Base-by-base conservation (phyloP, 2,113 vertebrate species). In the Caloenas nicobarica region DNA sequence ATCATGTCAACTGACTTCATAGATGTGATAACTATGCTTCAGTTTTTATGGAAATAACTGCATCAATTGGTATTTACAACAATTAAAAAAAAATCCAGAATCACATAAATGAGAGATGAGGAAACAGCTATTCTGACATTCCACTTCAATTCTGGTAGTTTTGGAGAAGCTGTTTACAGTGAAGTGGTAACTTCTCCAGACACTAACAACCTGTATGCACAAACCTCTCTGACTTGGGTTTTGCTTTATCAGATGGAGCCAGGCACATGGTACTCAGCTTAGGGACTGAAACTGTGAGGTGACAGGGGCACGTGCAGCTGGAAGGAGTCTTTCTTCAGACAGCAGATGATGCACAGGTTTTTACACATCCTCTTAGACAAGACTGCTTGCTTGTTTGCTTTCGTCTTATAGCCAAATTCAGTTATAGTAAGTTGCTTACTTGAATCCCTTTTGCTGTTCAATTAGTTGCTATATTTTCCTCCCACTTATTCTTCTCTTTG, bases 401-500 rank as follows among this genome's bases (percentile, higher is more conserved):
- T 88, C n/a, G 56, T 79, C 51, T 89, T 78, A 36, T 16, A 57
- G 23, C 5, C 58, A 58, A 77, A 89, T 74, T 66, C 38, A 17
- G 17, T 72, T 68, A 38, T 44, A 85, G 73, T 36, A 82, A 74
- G 6, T 54, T 72, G 34, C 38, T 29, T 69, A 13, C 26, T 65
- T 72, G 72, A 93, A 80, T 36, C 71, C 14, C 29, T 56, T 54
- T n/a, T 88, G 26, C 80, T 92, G n/a, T 68, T 82, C 53, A 79
- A 33, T 82, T 90, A 82, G 57, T 51, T 92, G 26, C 34, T 92
- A 5, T 57, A 61, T 86, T 92, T 92, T 51, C 29, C 44, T 90
- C 25, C 31, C 34, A 15, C 34, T 70, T 78, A 34, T 22, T 91
- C 61, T 56, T 40, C 40, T 40, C 40, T 40, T 40, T 40, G 40